A percentile compares a stretch with the other conserved stretches of the same genome.
phyloP scores from a whole-genome alignment of 2,113 vertebrate species.

The Austrofundulus limnaeus region DNA sequence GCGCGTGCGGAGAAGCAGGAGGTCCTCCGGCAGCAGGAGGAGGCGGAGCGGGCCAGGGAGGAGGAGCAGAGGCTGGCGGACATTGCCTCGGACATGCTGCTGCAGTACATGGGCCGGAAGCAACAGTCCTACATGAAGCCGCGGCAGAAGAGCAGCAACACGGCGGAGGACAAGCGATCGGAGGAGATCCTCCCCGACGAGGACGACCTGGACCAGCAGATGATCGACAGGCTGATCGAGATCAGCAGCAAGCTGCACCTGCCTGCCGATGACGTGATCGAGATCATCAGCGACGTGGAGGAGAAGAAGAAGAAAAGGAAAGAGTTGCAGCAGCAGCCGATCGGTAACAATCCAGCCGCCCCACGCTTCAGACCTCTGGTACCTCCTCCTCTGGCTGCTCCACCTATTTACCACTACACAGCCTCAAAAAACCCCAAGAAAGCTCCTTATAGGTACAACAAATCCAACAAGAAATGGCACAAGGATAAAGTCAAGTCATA shows the following conservation, averaged over 20 bases:
- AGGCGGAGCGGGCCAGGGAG: conserved; percentile 80
- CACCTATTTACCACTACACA: conserved; percentile 75
- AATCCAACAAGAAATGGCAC: conserved; percentile 79
- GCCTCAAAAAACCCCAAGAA: conserved; percentile 74
- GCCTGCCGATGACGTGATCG: conserved; percentile 89
- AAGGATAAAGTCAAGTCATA: conserved; percentile 78
- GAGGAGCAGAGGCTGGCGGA: conserved; percentile 88
- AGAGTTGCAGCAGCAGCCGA: conserved; percentile 75
- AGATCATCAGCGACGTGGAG: conserved; percentile 91
- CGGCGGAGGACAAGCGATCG: conserved; percentile 82
- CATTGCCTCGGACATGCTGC: conserved; percentile 89
- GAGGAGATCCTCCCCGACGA: conserved; percentile 78
- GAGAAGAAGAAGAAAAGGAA: conserved; percentile 87
- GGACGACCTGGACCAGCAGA: conserved; percentile 88
- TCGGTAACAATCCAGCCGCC: conserved; percentile 44
- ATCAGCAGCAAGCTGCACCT: conserved; percentile 92
- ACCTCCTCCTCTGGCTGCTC: conserved; percentile 73
- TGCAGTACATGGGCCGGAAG: conserved; percentile 89
- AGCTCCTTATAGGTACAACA: conserved; percentile 70
- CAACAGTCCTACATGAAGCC: conserved; percentile 79
- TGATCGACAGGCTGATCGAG: conserved; percentile 91
- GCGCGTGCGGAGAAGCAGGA: conserved; percentile 78
- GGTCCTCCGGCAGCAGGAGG: conserved; percentile 80
- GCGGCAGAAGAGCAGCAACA: conserved; percentile 78
- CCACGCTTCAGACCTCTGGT: conserved; percentile 77